Base-by-base conservation (phyloP, 1,140 invertebrate genomes). In the Schlechtendalia chinensis region DNA sequence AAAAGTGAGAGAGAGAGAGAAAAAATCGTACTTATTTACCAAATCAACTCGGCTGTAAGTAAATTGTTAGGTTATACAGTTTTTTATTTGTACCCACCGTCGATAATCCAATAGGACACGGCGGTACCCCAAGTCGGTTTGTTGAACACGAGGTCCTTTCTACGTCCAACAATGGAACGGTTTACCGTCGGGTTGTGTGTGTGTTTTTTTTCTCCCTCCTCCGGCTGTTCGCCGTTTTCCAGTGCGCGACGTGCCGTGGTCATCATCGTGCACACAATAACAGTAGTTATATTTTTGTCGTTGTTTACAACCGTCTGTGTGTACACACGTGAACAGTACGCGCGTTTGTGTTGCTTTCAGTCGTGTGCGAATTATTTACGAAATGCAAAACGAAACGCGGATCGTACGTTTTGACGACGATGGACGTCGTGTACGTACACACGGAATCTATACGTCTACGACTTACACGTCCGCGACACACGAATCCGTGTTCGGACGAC, bases 31-130 rank as follows among this genome's bases (percentile, higher is more conserved):
- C 58, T 79, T 79, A 79, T 79, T 79, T 79, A 79, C 75, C 45
- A n/a, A 79, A 79, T 79, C 75, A 63, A 79, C 75, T 79, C 75
- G 75, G 14, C 75, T 16, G 75, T 79, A 29, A 79, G 58, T 79
- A 79, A 79, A 24, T 79, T 53, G 75, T 79, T 50, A 19, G 45
- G 67, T 71, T 53, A 29, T 72, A 19, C 6, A 29, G 17, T 79
- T 61, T 79, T 79, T 61, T 79, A 32, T 56, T 63, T 63, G 29
- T 61, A 19, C 75, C 54, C 75, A 63, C 75, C 75, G 75, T 79
- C 17, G 75, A 79, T 79, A 79, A 79, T 79, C 75, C 75, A 79
- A 79, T 79, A 79, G 75, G 75, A 79, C 75, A 79, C 75, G 63
- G 75, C 75, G 75, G 75, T 79, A 27, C 75, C 75, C 58, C 56